Evolutionary conservation across 2,797 vertebrate species (phyloP).

Genomic region (Helicolenus hilgendorfi): DNA sequence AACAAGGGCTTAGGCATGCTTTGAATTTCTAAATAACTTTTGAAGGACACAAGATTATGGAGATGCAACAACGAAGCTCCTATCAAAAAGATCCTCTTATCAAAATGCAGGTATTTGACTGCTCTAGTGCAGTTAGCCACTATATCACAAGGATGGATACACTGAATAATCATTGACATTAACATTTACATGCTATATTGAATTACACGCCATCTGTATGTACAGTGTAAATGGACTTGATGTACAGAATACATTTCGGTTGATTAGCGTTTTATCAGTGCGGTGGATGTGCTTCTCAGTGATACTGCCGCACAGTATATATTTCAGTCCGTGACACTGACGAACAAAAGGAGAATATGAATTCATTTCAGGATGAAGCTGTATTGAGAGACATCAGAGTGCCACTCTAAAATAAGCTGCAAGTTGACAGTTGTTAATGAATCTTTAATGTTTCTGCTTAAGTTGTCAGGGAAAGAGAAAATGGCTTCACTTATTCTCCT

Average conservation of each 20-base stretch:
- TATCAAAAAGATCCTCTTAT: constrained; percentile 43
- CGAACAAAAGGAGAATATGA: constrained; percentile 30
- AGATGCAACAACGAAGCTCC: constrained; percentile 18
- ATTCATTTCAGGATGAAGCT: constrained; percentile 41
- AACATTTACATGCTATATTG: not conserved
- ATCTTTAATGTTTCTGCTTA: constrained; percentile 79
- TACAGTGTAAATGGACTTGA: constrained; percentile 8
- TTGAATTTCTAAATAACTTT: constrained; percentile 51
- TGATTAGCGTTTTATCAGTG: constrained; percentile 40
- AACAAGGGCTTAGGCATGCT: constrained; percentile 33
- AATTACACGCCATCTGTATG: not conserved
- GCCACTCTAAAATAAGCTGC: constrained; percentile 72
- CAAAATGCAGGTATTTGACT: constrained; percentile 12
- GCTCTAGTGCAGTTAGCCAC: not conserved
- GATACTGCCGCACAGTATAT: not conserved
- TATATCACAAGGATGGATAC: not conserved
- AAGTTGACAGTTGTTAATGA: constrained; percentile 69
- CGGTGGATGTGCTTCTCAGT: not conserved
- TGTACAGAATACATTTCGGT: not conserved
- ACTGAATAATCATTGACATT: not conserved
- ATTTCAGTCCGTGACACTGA: constrained; percentile 30
- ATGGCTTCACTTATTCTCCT: constrained; percentile 90
- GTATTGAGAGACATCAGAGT: constrained; percentile 57
- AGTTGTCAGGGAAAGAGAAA: constrained; percentile 91
- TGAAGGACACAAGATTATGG: constrained; percentile 55